phyloP scores from a whole-genome alignment of 2,888 invertebrate species.

The Thysanoteuthis rhombus region DNA sequence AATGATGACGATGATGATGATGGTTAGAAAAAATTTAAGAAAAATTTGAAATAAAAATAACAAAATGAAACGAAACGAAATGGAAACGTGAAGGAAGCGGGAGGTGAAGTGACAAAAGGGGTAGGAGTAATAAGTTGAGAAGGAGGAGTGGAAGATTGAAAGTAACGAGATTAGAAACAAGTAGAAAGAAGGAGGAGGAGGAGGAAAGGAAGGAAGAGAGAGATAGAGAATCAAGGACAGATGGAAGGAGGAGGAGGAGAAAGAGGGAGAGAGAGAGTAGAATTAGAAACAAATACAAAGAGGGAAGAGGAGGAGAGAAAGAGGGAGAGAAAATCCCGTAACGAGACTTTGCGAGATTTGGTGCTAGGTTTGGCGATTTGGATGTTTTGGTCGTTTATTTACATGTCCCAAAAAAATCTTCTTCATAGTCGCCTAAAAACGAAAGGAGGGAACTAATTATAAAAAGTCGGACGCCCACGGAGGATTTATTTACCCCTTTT shows the following conservation, averaged over 20 bases:
- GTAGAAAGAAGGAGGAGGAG: not conserved
- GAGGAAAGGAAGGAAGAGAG: not conserved
- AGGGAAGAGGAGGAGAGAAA: not conserved
- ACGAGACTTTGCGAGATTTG: constrained; percentile 12
- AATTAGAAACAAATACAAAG: constrained; percentile 12
- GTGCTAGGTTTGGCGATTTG: constrained; percentile 12
- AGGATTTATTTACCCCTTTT: constrained; percentile 12
- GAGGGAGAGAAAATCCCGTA: not conserved
- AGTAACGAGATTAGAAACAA: not conserved
- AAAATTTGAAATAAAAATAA: not conserved
- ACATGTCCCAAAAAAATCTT: constrained; percentile 12
- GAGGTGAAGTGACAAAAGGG: not conserved
- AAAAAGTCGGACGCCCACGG: not conserved
- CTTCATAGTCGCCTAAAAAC: constrained; percentile 12
- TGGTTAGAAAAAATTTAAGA: not conserved
- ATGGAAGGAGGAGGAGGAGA: not conserved
- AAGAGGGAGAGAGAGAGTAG: not conserved
- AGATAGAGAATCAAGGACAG: no score
- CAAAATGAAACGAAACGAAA: not conserved
- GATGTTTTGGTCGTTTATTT: not conserved
- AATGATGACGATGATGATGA: not conserved
- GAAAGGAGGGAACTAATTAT: not conserved
- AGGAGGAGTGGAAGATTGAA: not conserved
- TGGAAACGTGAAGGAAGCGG: not conserved
- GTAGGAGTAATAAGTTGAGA: not conserved